phyloP scores from a whole-genome alignment of 2,888 invertebrate genomes.

The Drosophila paranaensis region DNA sequence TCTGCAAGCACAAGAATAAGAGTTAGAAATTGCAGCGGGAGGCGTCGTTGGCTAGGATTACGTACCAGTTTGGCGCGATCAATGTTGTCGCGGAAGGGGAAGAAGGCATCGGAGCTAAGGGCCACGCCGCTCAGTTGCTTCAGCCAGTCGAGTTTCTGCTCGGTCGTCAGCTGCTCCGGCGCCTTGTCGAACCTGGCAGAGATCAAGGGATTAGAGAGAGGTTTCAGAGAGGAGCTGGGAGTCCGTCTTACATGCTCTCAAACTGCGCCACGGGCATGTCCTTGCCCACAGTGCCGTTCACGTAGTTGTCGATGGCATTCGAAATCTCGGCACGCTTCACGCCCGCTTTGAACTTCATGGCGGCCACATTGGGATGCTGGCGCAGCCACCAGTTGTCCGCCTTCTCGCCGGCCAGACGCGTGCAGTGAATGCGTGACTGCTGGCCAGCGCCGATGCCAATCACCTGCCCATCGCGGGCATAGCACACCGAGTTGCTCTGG shows the following conservation, averaged over 20 bases:
- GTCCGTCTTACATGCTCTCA: conserved; percentile 88
- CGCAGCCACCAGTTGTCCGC: conserved; percentile 99
- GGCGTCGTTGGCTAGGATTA: background rate
- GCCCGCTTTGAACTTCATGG: conserved; percentile 93
- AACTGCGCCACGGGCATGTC: conserved; percentile 93
- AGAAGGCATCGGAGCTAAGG: conserved; percentile 98
- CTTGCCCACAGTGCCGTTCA: conserved; percentile 94
- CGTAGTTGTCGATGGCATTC: conserved; percentile 98
- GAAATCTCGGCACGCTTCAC: conserved; percentile 96
- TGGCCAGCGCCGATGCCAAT: conserved; percentile 99
- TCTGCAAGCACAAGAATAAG: conserved; percentile 86
- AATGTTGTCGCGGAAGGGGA: conserved; percentile 98
- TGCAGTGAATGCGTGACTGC: conserved; percentile 99
- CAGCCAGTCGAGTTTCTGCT: conserved; percentile 89
- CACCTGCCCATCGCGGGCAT: conserved; percentile 92
- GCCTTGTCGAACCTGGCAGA: conserved; percentile 85
- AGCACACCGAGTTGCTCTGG: conserved; percentile 99
- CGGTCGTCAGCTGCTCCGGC: conserved; percentile 89
- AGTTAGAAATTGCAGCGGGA: background rate
- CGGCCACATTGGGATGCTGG: conserved; percentile 93
- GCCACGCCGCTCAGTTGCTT: conserved; percentile 91
- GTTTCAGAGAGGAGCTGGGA: background rate
- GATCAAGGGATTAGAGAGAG: background rate
- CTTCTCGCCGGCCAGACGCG: conserved; percentile 97
- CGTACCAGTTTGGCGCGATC: conserved; percentile 95